Base-by-base conservation (phyloP, 2,797 vertebrate genomes). In the Pyrocephalus nanus region DNA sequence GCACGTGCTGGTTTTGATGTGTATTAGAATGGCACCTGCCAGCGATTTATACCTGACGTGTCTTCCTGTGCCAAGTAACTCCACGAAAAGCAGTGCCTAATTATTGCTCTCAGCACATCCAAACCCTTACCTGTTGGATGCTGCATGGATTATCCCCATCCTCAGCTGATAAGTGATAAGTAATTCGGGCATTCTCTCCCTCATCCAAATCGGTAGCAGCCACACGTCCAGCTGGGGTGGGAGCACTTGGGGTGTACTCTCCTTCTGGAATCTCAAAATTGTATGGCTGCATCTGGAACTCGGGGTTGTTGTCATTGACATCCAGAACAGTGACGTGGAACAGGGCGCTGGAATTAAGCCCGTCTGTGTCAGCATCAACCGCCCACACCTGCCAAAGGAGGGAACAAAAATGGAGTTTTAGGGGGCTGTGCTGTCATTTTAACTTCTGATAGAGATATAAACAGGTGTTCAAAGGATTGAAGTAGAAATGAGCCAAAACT, bases 251-350 rank as follows among this genome's bases (percentile, higher is more conserved):
- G 0, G 26, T 73, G 74, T 98, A 98, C n/a, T 93, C 16, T 25
- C 98, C 97, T 95, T 98, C 98, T 0, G 67, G 78, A 65, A 97
- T 32, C 1, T 2, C 34, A 36, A 98, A 94, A 29, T 32, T 88
- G 62, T 98, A 97, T 1, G 98, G 96, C 85, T 98, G 93, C 19
- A 48, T 57, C 5, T 96, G 92, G 94, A 98, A 98, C 95, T 98
- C 97, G 5, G 98, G 98, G 79, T 97, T 96, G 88, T 99, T 98
- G 92, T 99, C 98, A 5, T 98, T 98, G 95, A 98, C 93, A 73
- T 99, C 98, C 94, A 98, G 92, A 90, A 98, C 74, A 9, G 94
- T 98, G 96, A 99, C 75, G 80, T 96, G 97, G 82, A 98, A 90
- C 90, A 97, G 83, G 66, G 98, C 96, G 6, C 98, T 98, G 77